Conservation (phyloP, 2,113 vertebrate genomes). For the Xiphias gladius region DNA sequence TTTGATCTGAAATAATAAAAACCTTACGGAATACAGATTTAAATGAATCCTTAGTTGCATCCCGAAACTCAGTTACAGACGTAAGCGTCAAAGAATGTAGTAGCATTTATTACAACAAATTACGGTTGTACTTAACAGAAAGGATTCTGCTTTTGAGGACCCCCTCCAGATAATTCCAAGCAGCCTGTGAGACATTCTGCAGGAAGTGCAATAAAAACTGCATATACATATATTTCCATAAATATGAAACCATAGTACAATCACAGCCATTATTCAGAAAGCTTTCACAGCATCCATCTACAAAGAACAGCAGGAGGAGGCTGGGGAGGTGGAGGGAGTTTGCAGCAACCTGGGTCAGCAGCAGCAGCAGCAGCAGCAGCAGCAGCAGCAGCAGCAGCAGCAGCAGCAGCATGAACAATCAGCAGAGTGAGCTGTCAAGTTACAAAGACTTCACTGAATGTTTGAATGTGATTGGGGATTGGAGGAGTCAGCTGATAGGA, state of each 20-base stretch:
- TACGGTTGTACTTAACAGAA: background rate
- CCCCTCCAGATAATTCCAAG: background rate
- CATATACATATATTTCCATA: constrained; percentile 37
- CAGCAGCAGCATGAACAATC: constrained; percentile 30
- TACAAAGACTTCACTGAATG: constrained; percentile 28
- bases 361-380: constrained; percentile 21
- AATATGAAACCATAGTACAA: constrained; percentile 45
- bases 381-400: constrained; percentile 34
- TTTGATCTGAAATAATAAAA: background rate
- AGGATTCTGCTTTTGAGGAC: background rate
- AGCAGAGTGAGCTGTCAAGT: constrained; percentile 31
- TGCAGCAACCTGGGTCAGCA: constrained; percentile 33
- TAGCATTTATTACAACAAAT: background rate
- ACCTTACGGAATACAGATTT: background rate
- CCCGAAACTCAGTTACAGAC: background rate
- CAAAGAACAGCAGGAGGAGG: constrained; percentile 27
- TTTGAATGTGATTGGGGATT: constrained; percentile 5
- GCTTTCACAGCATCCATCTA: constrained; percentile 42
- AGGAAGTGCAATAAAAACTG: constrained; percentile 16
- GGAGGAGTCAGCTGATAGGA: constrained; percentile 22
- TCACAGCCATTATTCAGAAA: constrained; percentile 42
- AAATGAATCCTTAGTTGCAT: background rate
- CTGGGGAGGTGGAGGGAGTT: constrained; percentile 2
- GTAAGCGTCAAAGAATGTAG: background rate
- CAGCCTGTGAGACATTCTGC: constrained; percentile 6